phyloP scores from a whole-genome alignment of 1,140 invertebrate species.

The Heliconius nattereri region DNA sequence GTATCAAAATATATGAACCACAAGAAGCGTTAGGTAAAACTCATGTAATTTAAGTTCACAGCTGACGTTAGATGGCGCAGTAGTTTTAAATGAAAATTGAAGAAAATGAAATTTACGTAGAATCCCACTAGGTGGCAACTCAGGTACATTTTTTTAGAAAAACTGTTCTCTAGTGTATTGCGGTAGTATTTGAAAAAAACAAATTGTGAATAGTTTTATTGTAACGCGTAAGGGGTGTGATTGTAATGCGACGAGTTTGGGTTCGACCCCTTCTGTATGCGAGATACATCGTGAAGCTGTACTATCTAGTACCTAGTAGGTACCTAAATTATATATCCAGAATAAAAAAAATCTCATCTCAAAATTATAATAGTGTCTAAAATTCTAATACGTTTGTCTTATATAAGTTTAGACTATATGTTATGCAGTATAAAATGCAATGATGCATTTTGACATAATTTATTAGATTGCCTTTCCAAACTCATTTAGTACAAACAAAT shows the following conservation, averaged over 20 bases:
- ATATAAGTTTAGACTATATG: too few relatives aligned
- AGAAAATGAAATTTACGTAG: background rate
- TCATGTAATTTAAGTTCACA: background rate
- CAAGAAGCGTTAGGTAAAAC: background rate
- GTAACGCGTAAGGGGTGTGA: too few relatives aligned
- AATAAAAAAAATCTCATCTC: too few relatives aligned
- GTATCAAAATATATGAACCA: background rate
- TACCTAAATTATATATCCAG: too few relatives aligned
- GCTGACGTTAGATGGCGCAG: background rate
- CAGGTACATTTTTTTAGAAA: background rate
- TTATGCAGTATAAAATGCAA: background rate
- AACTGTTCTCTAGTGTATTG: background rate
- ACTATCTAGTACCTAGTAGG: too few relatives aligned
- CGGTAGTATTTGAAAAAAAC: background rate
- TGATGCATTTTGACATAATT: background rate
- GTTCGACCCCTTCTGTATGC: too few relatives aligned
- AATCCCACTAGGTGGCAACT: constrained; percentile 1
- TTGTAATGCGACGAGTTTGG: too few relatives aligned
- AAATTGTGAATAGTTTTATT: too few relatives aligned
- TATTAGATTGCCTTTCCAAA: background rate
- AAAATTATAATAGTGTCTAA: too few relatives aligned
- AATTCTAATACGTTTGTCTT: too few relatives aligned
- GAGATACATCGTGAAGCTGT: too few relatives aligned
- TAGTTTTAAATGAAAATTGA: background rate
- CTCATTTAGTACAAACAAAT: background rate